Percentiles rank a stretch among this genome's conserved stretches.
Conservation (phyloP, 2,888 invertebrate genomes). For the Eristalinus aeneus region DNA sequence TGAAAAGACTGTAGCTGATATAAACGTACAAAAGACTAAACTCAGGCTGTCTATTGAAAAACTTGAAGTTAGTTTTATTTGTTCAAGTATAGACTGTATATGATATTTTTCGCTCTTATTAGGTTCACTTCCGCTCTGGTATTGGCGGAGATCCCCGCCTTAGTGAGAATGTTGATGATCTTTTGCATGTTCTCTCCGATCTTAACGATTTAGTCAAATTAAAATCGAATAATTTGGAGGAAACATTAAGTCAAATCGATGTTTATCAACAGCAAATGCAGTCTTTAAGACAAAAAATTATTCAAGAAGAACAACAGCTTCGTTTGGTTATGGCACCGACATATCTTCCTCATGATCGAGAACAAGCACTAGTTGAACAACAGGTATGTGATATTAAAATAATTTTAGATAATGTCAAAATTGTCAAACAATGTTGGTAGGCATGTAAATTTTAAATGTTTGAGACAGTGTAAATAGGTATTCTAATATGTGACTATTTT, state of each 20-base stretch:
- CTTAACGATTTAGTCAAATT: conserved; percentile 76
- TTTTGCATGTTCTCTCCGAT: conserved; percentile 86
- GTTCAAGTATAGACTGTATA: conserved; percentile 11
- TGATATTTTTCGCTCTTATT: conserved; percentile 37
- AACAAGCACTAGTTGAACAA: conserved; percentile 90
- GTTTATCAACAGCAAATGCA: conserved; percentile 94
- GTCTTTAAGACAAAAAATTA: conserved; percentile 90
- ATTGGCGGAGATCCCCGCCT: conserved; percentile 90
- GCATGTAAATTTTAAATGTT: neutral
- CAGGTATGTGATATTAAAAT: conserved; percentile 85
- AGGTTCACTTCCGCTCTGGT: conserved; percentile 94
- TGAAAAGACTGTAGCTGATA: conserved; percentile 93
- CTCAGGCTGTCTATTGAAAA: conserved; percentile 94
- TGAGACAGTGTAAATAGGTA: conserved; percentile 6
- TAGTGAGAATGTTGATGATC: conserved; percentile 86
- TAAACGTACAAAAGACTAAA: conserved; percentile 94
- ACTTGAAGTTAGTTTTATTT: conserved; percentile 86
- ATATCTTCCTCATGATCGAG: conserved; percentile 90
- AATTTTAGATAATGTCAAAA: neutral
- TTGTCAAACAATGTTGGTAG: conserved; percentile 3
- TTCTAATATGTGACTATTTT: conserved; percentile 10
- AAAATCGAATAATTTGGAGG: conserved; percentile 84
- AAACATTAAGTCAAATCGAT: conserved; percentile 92
- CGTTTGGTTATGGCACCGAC: conserved; percentile 91
- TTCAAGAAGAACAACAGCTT: conserved; percentile 93